Conservation (phyloP, 2,113 vertebrate species). For the Anser brachyrhynchus region DNA sequence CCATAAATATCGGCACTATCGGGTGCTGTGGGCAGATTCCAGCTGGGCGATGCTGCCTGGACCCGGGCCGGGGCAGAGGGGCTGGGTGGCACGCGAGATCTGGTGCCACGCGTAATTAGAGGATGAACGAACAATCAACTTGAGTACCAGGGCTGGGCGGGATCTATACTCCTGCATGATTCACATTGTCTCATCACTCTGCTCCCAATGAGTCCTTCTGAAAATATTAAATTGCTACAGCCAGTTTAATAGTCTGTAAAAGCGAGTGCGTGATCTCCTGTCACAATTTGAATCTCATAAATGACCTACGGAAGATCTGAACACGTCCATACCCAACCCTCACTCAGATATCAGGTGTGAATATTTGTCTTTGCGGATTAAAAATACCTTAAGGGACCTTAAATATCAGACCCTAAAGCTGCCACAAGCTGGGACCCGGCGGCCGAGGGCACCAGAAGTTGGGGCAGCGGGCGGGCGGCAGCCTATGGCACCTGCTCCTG, state of each 20-base stretch:
- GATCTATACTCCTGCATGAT: background rate
- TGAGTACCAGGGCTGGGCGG: background rate
- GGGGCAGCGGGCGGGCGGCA: background rate
- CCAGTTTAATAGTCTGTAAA: background rate
- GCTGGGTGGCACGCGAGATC: background rate
- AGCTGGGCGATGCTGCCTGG: background rate
- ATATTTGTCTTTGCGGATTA: background rate
- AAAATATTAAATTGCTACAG: background rate
- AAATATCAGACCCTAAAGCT: too few species aligned
- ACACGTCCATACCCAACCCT: background rate
- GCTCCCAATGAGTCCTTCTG: background rate
- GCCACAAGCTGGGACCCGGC: too few species aligned
- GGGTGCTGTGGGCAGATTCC: background rate
- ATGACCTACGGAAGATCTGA: background rate
- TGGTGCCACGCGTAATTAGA: background rate
- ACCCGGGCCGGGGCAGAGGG: background rate
- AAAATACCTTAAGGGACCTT: background rate
- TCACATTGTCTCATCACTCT: background rate
- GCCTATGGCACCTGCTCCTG: fast-evolving
- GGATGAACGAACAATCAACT: background rate
- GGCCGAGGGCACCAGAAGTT: too few species aligned
- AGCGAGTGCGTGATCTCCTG: background rate
- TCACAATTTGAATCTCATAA: background rate
- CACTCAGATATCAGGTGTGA: background rate
- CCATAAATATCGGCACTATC: background rate